Conservation (phyloP, 2,888 invertebrate genomes). For the Orchesella flavescens region DNA sequence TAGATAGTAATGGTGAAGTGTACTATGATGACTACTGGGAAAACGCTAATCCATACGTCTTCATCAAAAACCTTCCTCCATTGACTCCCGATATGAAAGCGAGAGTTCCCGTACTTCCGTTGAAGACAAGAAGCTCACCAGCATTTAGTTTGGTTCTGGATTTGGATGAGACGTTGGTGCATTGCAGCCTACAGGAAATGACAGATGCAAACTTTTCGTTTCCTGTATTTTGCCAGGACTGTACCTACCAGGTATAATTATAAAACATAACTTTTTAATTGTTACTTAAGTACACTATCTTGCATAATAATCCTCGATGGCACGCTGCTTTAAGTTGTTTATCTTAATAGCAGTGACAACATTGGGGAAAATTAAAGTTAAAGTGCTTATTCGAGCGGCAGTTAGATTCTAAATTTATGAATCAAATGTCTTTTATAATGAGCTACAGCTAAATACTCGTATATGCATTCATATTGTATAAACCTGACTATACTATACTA, state of each 20-base stretch:
- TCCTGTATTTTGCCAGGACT: slow-evolving; percentile 92
- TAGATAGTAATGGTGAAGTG: slow-evolving; percentile 69
- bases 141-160: slow-evolving; percentile 86
- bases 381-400: slow-evolving; percentile 45
- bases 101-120: slow-evolving; percentile 87
- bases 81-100: slow-evolving; percentile 84
- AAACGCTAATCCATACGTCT: slow-evolving; percentile 90
- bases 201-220: slow-evolving; percentile 95
- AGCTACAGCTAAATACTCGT: slow-evolving; percentile 16
- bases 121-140: slow-evolving; percentile 93
- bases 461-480: neutral
- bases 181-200: slow-evolving; percentile 92
- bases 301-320: slow-evolving; percentile 30
- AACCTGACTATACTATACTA: too few species aligned
- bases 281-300: neutral
- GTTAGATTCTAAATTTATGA: slow-evolving; percentile 11
- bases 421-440: slow-evolving; percentile 21
- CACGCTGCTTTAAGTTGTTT: slow-evolving; percentile 33
- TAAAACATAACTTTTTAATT: slow-evolving; percentile 63
- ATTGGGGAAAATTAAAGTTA: slow-evolving; percentile 25
- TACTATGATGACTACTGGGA: slow-evolving; percentile 80
- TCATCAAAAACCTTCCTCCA: slow-evolving; percentile 92
- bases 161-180: slow-evolving; percentile 95
- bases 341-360: slow-evolving; percentile 36
- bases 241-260: slow-evolving; percentile 80